Conservation (phyloP, 2,888 invertebrate genomes). For the Amblyjoppa fuscipennis region DNA sequence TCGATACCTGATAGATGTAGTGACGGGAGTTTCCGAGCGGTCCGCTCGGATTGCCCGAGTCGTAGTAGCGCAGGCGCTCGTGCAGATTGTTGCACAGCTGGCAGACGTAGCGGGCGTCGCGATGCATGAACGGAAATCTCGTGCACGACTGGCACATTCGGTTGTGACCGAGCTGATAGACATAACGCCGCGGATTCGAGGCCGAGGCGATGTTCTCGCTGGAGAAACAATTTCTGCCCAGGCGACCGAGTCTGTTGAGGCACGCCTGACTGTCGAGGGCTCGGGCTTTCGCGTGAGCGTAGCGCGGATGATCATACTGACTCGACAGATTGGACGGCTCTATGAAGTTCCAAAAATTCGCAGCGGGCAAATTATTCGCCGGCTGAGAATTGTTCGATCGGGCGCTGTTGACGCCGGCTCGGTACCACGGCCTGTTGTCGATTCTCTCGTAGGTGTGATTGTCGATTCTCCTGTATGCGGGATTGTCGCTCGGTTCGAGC, state of each 20-base stretch:
- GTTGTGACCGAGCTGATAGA: conserved; percentile 77
- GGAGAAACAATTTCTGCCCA: conserved; percentile 82
- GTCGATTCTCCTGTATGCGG: conserved; percentile 81
- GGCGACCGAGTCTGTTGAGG: conserved; percentile 76
- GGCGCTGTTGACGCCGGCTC: conserved; percentile 61
- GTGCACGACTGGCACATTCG: conserved; percentile 80
- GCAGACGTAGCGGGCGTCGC: conserved; percentile 76
- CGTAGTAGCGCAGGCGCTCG: conserved; percentile 77
- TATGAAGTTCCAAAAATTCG: conserved; percentile 73
- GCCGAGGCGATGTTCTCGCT: conserved; percentile 82
- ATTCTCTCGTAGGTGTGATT: conserved; percentile 82
- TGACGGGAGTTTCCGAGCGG: conserved; percentile 77
- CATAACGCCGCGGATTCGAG: conserved; percentile 74
- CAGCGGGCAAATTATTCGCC: conserved; percentile 72
- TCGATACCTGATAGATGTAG: conserved; percentile 81
- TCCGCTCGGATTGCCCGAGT: conserved; percentile 64
- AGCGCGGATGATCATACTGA: conserved; percentile 77
- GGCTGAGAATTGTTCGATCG: conserved; percentile 70
- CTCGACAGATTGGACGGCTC: conserved; percentile 72
- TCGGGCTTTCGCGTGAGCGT: conserved; percentile 75
- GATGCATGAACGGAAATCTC: conserved; percentile 72
- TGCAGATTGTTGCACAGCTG: conserved; percentile 80
- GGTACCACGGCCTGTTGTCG: conserved; percentile 77
- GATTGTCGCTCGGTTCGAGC: conserved; percentile 71
- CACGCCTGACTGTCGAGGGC: conserved; percentile 74